phyloP scores from a whole-genome alignment of 2,797 vertebrate species.

The Lepidocolaptes lacrymiger region DNA sequence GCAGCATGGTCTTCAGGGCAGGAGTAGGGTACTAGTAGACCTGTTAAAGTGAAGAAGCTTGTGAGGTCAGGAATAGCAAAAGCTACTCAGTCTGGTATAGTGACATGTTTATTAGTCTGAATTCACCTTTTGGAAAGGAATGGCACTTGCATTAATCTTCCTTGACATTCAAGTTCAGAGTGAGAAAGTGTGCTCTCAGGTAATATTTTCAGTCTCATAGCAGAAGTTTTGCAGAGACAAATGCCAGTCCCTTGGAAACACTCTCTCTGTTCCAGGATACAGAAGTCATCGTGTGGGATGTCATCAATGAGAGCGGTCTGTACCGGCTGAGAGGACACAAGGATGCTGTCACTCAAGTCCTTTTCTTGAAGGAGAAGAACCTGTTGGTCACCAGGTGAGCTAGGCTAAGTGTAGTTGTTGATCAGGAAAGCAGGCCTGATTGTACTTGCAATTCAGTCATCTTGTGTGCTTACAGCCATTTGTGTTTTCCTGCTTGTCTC shows the following conservation, averaged over 20 bases:
- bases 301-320: conserved; percentile 95
- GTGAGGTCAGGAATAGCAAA: not conserved
- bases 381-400: conserved; percentile 90
- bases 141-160: not conserved
- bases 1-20: not conserved
- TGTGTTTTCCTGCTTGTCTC: not conserved
- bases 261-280: conserved; percentile 85
- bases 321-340: conserved; percentile 94
- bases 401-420: not conserved
- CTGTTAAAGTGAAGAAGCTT: not conserved
- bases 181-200: not conserved
- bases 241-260: not conserved
- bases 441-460: not conserved
- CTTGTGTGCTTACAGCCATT: not conserved
- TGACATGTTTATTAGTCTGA: not conserved
- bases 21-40: not conserved
- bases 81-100: not conserved
- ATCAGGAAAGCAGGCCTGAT: not conserved
- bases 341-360: conserved; percentile 87
- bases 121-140: not conserved
- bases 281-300: conserved; percentile 95
- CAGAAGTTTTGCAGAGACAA: not conserved
- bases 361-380: conserved; percentile 91
- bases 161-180: not conserved
- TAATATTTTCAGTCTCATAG: not conserved